Evolutionary conservation across 1,140 invertebrate species (phyloP).

Genomic region (Drosophila auraria): DNA sequence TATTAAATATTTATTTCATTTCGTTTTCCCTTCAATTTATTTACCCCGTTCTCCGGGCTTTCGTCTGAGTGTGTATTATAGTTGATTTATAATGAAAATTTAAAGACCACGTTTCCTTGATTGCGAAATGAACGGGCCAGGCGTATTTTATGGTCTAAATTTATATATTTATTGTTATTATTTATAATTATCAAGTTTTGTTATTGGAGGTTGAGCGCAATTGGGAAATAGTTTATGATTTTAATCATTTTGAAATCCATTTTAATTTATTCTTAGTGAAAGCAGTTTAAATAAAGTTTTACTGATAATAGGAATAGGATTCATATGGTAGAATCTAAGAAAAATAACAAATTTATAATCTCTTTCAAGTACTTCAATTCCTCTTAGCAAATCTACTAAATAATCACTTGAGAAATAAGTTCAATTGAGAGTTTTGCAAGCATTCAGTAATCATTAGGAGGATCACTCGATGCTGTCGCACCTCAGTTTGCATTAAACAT

Average conservation of each 20-base stretch:
- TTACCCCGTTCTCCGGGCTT: too few relatives aligned
- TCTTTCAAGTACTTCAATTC: background rate
- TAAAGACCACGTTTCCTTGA: conserved; percentile 21
- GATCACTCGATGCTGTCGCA: conserved; percentile 23
- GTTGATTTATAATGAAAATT: conserved; percentile 57
- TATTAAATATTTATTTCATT: conserved; percentile 47
- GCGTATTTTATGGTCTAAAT: background rate
- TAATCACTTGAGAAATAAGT: background rate
- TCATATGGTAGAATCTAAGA: too few relatives aligned
- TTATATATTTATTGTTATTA: conserved; percentile 15
- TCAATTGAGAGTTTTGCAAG: conserved; percentile 19
- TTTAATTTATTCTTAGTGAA: too few relatives aligned
- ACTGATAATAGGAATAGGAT: background rate
- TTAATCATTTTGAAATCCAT: background rate
- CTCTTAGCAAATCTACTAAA: background rate
- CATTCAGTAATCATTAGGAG: conserved; percentile 14
- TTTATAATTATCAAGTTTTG: conserved; percentile 16
- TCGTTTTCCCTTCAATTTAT: conserved; percentile 1
- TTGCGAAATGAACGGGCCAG: background rate
- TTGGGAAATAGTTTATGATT: background rate
- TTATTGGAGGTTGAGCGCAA: background rate
- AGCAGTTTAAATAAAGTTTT: background rate
- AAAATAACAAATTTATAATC: too few relatives aligned
- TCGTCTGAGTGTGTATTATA: conserved; percentile 26
- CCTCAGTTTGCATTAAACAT: conserved; percentile 58